Base-by-base conservation (phyloP, 2,113 vertebrate genomes). In the Panthera leo region DNA sequence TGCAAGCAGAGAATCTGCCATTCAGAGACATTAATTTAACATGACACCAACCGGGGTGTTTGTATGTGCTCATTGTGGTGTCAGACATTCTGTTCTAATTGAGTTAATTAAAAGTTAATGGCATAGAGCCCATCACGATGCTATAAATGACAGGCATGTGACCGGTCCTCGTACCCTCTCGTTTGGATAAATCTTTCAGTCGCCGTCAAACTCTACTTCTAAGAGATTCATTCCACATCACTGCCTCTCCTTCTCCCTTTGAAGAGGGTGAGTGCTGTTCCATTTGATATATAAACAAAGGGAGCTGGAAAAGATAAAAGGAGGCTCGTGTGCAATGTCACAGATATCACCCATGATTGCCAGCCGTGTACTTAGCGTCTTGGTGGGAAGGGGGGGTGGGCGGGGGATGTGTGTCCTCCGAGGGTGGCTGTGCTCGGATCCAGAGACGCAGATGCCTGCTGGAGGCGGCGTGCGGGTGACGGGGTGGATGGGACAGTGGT, bases 81-180 rank as follows among this genome's bases (percentile, higher is more conserved):
- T 99, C 99, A 99, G 98, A 99, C 99, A 99, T 99, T 99, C 99
- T 97, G 98, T 97, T 99, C 97, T 99, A 99, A 99, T 99, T 99
- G 99, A 98, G 98, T 98, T 99, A 99, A 99, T 99, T 99, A 99
- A 99, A 99, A 99, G 99, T 99, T 99, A 99, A 99, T 98, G 98
- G 98, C 98, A 98, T 96, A 98, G 98, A 98, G 98, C 98, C 97
- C 97, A 97, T 98, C 83, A 19, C 27, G 73, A 94, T 94, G 94
- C 97, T 96, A 65, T 97, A 95, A 98, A 97, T 96, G 97, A 92
- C 2, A 75, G 92, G 93, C 98, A 78, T 25, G 80, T 92, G 97
- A 98, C 98, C 97, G 79, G 95, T 98, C 95, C 95, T 97, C 96
- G 8, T 85, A 78, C 96, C 88, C 94, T 94, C 95, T 98, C 70